These are phyloP conservation scores for Horisme vitalbata DNA, from an alignment of 2,888 invertebrate species.

Conservation along the genomic window DNA sequence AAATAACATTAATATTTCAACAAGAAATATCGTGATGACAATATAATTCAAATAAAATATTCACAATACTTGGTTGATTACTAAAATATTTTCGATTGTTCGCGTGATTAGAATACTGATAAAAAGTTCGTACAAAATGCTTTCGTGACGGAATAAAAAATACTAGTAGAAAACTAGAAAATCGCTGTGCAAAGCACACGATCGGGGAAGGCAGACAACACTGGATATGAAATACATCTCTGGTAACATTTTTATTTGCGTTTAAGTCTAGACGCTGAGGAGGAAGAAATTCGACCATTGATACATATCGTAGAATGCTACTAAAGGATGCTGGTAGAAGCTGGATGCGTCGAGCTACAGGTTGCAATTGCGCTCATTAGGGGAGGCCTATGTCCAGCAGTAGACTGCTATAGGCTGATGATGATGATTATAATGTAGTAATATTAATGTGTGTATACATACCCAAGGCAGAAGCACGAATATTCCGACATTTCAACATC, in stretches of 20 bases:
- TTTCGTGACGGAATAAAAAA: conserved; percentile 29
- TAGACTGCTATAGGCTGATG: too few species aligned
- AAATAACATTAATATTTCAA: neutral
- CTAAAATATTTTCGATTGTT: conserved; percentile 9
- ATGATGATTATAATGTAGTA: too few species aligned
- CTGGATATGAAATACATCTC: conserved; percentile 44
- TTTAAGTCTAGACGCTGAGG: conserved; percentile 11
- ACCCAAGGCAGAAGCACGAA: too few species aligned
- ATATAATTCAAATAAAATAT: conserved; percentile 11
- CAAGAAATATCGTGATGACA: conserved; percentile 14
- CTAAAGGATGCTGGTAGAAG: too few species aligned
- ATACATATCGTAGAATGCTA: too few species aligned
- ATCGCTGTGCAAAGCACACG: conserved; percentile 14
- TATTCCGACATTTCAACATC: too few species aligned
- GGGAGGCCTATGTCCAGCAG: too few species aligned
- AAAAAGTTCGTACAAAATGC: conserved; percentile 26
- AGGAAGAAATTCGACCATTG: neutral
- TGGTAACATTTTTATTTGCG: conserved; percentile 63
- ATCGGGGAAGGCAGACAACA: conserved; percentile 37
- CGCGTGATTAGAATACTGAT: conserved; percentile 12
- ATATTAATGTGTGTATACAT: too few species aligned
- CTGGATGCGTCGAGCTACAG: too few species aligned
- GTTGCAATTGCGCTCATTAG: too few species aligned
- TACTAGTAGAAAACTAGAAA: conserved; percentile 28
- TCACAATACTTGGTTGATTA: conserved; percentile 11